Conservation (phyloP, 2,797 vertebrate species). For the Phalanger gymnotis region DNA sequence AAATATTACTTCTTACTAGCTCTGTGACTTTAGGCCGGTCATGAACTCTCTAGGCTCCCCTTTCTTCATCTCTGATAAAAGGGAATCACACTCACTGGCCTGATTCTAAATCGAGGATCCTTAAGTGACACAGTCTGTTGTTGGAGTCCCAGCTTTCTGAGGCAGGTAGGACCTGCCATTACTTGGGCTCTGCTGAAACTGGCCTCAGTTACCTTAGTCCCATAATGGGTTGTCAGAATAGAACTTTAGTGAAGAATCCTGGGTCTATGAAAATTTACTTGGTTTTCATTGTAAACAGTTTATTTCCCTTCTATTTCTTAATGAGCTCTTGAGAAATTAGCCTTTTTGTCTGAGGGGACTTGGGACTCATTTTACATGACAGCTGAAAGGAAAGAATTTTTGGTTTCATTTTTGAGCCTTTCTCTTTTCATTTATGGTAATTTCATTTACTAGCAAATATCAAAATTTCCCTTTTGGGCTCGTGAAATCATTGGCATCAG, state of each 20-base stretch:
- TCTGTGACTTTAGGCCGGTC: neutral
- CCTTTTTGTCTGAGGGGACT: neutral
- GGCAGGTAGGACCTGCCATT: neutral
- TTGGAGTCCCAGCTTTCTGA: neutral
- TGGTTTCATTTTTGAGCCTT: constrained; percentile 12
- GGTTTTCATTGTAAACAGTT: neutral
- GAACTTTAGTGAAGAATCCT: neutral
- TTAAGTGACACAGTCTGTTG: neutral
- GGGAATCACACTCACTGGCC: neutral
- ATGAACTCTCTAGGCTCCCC: neutral
- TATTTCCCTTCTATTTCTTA: neutral
- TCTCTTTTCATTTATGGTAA: constrained; percentile 4
- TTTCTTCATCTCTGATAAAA: neutral
- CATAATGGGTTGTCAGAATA: neutral
- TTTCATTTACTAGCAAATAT: constrained; percentile 11
- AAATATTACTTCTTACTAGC: neutral
- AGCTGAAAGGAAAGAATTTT: neutral
- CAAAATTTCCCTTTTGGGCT: constrained; percentile 6
- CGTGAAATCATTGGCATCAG: neutral
- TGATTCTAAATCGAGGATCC: neutral
- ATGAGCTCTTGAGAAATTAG: neutral
- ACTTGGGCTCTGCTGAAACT: neutral
- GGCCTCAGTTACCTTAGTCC: neutral
- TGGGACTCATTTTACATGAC: neutral
- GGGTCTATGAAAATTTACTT: neutral